Base-by-base conservation (phyloP, 2,113 vertebrate genomes). In the Strigops habroptila region DNA sequence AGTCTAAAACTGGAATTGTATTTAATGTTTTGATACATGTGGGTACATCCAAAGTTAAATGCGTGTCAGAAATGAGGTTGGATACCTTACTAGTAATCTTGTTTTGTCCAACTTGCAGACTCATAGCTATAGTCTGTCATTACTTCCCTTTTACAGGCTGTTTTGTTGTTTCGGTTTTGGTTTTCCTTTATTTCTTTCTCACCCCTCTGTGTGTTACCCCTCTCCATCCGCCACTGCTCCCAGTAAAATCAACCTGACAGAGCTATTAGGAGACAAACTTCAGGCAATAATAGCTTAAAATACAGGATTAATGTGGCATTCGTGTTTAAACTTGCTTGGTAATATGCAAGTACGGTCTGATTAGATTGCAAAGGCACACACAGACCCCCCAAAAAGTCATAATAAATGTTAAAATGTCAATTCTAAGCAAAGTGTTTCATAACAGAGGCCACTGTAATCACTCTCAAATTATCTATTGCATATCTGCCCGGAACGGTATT, bases 171-270 rank as follows among this genome's bases (percentile, higher is more conserved):
- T 14, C 12, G 9, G 6, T 60, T 46, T n/a, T 1, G 8, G 39
- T 83, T 63, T 70, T 12, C 14, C 19, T 76, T 59, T 59, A 10
- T 59, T 59, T 59, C 33, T 59, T 59, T 59, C 57, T 24, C 9
- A 35, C 14, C 33, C 10, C 28, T 21, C 14, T 78, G 3, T 69
- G 11, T 62, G 17, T 57, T 85, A 44, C 5, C 12, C 6, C 10
- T 52, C 13, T 65, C 14, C 10, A 12, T 39, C 8, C 12, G 6
- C 4, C 2, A 5, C 3, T 17, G 48, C 10, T 6, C 9, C 10
- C 12, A 14, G 1, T 39, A 49, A 81, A 85, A 82, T 57, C 30
- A 86, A 86, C 31, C 14, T 0, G 1, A 8, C 6, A 23, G 28
- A 82, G 14, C 41, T 89, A 67, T 84, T 77, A n/a, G 48, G 37